phyloP scores from a whole-genome alignment of 1,140 invertebrate genomes.

The Brachionus calyciflorus region DNA sequence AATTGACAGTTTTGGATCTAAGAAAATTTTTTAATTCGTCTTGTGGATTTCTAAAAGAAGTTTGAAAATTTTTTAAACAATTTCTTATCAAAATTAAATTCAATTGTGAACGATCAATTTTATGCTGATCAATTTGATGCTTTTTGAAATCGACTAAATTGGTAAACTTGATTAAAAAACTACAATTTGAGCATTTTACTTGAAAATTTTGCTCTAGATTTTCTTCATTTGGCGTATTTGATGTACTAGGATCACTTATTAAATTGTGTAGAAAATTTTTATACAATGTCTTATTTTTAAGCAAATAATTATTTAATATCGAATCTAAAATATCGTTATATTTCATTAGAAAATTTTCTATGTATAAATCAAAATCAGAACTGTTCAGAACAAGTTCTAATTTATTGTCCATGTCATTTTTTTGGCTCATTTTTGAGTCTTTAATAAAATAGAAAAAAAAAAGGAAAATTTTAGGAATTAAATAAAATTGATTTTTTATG shows the following conservation, averaged over 20 bases:
- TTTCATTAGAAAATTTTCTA: conserved; percentile 3
- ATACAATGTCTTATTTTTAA: background rate
- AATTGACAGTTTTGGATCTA: background rate
- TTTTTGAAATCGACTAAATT: background rate
- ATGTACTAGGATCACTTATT: too few species aligned
- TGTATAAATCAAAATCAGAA: background rate
- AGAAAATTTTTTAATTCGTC: background rate
- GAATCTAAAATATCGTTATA: conserved; percentile 36
- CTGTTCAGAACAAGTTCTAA: too few species aligned
- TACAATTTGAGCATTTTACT: conserved; percentile 4
- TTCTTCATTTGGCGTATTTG: background rate
- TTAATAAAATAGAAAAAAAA: background rate
- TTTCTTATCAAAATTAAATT: background rate
- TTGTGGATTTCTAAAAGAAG: background rate
- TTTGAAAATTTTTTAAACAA: background rate
- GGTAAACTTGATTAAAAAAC: background rate
- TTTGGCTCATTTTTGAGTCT: conserved; percentile 1
- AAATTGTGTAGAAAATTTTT: background rate
- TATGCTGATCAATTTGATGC: background rate
- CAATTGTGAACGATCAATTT: background rate
- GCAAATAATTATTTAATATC: background rate
- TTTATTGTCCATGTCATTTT: background rate
- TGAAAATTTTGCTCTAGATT: background rate
- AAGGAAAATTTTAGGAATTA: too few species aligned
- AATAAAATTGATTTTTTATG: background rate